phyloP scores from a whole-genome alignment of 2,888 invertebrate species.

The Pogonocherus hispidulus region DNA sequence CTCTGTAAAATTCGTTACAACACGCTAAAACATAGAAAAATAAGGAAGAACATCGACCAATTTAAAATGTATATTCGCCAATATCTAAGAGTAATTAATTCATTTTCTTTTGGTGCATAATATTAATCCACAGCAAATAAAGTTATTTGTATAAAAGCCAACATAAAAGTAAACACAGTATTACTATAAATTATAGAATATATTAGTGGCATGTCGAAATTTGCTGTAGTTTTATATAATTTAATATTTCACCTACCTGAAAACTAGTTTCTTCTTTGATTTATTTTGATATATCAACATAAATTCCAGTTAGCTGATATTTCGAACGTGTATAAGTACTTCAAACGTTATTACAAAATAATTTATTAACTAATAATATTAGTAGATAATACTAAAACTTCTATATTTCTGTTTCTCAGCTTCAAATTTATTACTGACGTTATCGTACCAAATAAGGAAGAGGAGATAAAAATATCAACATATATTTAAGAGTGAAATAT shows the following conservation, averaged over 20 bases:
- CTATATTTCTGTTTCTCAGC: not conserved
- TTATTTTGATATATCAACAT: not conserved
- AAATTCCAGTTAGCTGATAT: not conserved
- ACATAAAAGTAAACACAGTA: too few species aligned
- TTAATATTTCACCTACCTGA: not conserved
- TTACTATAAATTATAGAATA: too few species aligned
- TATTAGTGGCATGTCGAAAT: not conserved
- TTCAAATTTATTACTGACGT: conserved; percentile 2
- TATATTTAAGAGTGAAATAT: not conserved
- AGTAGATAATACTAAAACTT: not conserved
- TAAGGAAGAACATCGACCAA: too few species aligned
- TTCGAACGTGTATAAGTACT: not conserved
- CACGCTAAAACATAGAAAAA: too few species aligned
- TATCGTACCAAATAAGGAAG: not conserved
- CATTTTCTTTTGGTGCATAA: too few species aligned
- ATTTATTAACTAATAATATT: conserved; percentile 8
- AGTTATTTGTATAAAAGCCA: too few species aligned
- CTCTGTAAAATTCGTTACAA: too few species aligned
- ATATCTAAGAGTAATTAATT: too few species aligned
- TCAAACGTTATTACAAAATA: not conserved
- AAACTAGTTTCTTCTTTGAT: not conserved
- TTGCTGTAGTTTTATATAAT: not conserved
- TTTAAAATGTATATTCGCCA: too few species aligned
- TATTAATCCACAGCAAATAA: too few species aligned
- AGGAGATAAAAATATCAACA: not conserved